Conservation (phyloP, 2,888 invertebrate species). For the Hecatera dysodea region DNA sequence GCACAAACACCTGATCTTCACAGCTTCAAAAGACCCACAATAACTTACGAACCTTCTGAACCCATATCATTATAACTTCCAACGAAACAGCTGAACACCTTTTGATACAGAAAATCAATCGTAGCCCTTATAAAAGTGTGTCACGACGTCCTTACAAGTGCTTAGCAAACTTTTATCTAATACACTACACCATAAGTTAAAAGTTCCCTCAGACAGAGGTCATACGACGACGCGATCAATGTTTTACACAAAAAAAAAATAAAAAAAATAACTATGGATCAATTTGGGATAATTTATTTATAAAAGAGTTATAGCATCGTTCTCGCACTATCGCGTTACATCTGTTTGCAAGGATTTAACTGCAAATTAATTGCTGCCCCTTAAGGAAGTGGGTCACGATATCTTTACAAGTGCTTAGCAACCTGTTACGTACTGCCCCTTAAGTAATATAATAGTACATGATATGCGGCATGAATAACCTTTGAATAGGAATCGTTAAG, state of each 20-base stretch:
- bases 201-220: no score
- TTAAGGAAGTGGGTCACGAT: slow-evolving; percentile 16
- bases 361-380: slow-evolving; percentile 40
- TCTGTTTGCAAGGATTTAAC: background rate
- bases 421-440: slow-evolving; percentile 26
- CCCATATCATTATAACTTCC: slow-evolving; percentile 27
- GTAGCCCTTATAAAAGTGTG: slow-evolving; percentile 44
- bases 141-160: slow-evolving; percentile 31
- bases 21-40: background rate
- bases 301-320: no score
- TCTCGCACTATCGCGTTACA: no score
- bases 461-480: background rate
- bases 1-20: background rate
- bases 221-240: no score
- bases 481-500: background rate
- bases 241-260: no score
- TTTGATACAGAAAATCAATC: slow-evolving; percentile 47
- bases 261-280: no score
- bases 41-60: background rate
- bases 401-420: slow-evolving; percentile 38
- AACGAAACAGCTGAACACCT: slow-evolving; percentile 13
- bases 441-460: background rate
- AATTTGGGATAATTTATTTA: no score
- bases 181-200: background rate
- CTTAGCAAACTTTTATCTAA: slow-evolving; percentile 39